Base-by-base conservation (phyloP, 2,113 vertebrate genomes). In the Gnathonemus longibarbis region DNA sequence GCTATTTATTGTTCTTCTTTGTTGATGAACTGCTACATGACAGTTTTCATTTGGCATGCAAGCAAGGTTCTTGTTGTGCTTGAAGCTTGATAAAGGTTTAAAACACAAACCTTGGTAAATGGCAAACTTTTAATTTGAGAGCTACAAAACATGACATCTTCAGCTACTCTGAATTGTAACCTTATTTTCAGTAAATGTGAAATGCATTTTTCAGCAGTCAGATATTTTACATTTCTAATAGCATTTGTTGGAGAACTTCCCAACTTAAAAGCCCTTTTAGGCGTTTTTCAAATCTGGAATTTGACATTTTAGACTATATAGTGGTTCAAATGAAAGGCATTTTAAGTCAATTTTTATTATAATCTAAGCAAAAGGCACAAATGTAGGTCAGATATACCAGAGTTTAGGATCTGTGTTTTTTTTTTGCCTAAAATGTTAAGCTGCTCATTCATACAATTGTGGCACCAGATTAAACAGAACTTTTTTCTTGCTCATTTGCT, bases 391-490 rank as follows among this genome's bases (percentile, higher is more conserved):
- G 24, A 80, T 80, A 17, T 27, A 86, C 24, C 21, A 24, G 46
- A 85, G 24, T 48, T 11, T 85, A 31, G 21, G 21, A 49, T 49
- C 45, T 49, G 17, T 27, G n/a, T 31, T 27, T 85, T 85, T 85
- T 50, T n/a, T 86, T 86, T 86, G n/a, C 84, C 48, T 31, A 49
- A 49, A 27, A 86, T 86, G n/a, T 49, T 50, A 48, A 86, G 84
- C n/a, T 50, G n/a, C 48, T 50, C n/a, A 49, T 48, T 45, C 42
- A 46, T 85, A 84, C 80, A 45, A 46, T 45, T 27, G 45, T n/a
- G 83, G 35, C 35, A 42, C 45, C 21, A 85, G 45, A 27, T 49
- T 86, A 86, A 86, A 86, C 45, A 11, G 45, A 86, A 50, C 5
- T 50, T 9, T 27, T 58, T 58, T 56, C 27, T 15, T n/a, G 86